Percentiles rank a stretch among this genome's conserved stretches.
Conservation (phyloP, 2,797 vertebrate species). For the Knipowitschia caucasica region DNA sequence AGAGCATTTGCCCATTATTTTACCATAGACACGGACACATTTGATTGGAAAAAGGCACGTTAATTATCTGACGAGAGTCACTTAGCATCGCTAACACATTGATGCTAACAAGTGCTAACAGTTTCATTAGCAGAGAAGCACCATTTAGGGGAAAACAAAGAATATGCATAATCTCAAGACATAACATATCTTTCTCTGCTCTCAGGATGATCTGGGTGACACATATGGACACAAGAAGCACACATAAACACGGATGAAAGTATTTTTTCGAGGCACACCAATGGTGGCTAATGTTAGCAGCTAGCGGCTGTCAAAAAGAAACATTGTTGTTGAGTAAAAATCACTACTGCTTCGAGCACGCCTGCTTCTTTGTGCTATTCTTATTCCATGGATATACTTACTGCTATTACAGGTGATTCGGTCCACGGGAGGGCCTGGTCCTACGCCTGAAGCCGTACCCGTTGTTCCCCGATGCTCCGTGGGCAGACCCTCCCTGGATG, state of each 20-base stretch:
- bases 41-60: not conserved
- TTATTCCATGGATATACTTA: constrained; percentile 47
- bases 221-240: accelerated
- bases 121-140: constrained; percentile 8
- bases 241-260: not conserved
- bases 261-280: constrained; percentile 9
- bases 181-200: not conserved
- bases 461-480: constrained; percentile 64
- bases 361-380: not conserved
- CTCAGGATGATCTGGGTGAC: accelerated
- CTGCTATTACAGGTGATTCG: constrained; percentile 41
- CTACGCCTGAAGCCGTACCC: constrained; percentile 52
- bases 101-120: constrained; percentile 44
- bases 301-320: constrained; percentile 60
- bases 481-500: constrained; percentile 74
- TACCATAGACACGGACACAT: not conserved
- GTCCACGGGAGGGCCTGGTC: constrained; percentile 51
- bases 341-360: not conserved
- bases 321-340: constrained; percentile 40
- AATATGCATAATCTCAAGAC: not conserved
- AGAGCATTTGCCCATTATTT: not conserved
- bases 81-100: constrained; percentile 35
- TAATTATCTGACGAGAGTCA: constrained; percentile 27
- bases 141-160: not conserved
- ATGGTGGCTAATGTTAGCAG: constrained; percentile 14